These are phyloP conservation scores for Heteropelma amictum DNA, from an alignment of 2,888 invertebrate genomes.

Conservation along the genomic window DNA sequence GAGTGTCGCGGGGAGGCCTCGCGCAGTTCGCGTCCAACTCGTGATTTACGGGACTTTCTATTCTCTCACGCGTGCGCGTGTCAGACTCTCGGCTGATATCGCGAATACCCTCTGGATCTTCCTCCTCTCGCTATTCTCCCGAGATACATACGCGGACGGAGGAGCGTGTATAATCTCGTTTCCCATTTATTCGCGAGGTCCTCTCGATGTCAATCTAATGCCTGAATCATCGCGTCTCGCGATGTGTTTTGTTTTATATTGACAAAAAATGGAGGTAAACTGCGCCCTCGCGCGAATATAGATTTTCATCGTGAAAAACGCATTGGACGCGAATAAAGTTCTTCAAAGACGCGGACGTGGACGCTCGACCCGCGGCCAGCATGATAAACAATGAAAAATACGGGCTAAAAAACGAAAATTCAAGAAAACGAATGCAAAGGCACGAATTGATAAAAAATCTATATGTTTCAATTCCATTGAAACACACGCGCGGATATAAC, in stretches of 20 bases:
- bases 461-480: slow-evolving; percentile 24
- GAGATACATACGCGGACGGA: slow-evolving; percentile 4
- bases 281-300: too few species aligned
- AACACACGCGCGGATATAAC: neutral
- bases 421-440: slow-evolving; percentile 8
- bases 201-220: slow-evolving; percentile 14
- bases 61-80: slow-evolving; percentile 55
- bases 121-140: neutral
- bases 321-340: too few species aligned
- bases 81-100: slow-evolving; percentile 51
- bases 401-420: neutral
- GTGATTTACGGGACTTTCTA: slow-evolving; percentile 63
- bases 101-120: slow-evolving; percentile 33
- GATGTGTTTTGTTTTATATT: slow-evolving; percentile 8
- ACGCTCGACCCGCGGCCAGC: too few species aligned
- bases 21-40: slow-evolving; percentile 48
- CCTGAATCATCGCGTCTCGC: neutral
- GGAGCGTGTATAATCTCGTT: slow-evolving; percentile 19
- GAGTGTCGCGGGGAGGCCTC: slow-evolving; percentile 34
- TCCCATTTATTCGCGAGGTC: slow-evolving; percentile 46
- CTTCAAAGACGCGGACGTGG: too few species aligned
- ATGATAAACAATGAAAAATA: neutral
- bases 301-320: too few species aligned
- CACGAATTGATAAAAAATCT: slow-evolving; percentile 36
- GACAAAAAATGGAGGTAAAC: too few species aligned